These are phyloP conservation scores for Onchidella celtica DNA, from an alignment of 2,888 invertebrate species.

Conservation along the genomic window DNA sequence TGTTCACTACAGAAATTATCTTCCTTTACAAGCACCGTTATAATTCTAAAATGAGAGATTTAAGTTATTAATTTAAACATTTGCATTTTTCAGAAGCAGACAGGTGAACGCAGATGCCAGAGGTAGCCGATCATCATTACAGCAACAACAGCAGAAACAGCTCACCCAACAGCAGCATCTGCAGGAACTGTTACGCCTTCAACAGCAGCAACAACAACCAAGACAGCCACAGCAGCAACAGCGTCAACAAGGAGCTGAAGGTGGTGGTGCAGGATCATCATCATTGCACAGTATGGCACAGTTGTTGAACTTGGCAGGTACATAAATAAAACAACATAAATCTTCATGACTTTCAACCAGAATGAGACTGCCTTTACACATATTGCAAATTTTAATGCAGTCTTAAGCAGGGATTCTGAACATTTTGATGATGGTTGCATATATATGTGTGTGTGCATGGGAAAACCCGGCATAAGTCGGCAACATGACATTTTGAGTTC, in stretches of 20 bases:
- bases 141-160: slow-evolving; percentile 17
- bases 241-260: neutral
- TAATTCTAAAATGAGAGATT: too few relatives aligned
- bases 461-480: too few relatives aligned
- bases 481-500: too few relatives aligned
- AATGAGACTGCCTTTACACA: too few relatives aligned
- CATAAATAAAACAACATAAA: neutral
- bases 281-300: slow-evolving; percentile 39
- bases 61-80: too few relatives aligned
- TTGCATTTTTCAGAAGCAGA: slow-evolving; percentile 24
- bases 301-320: slow-evolving; percentile 45
- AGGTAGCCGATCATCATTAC: slow-evolving; percentile 1
- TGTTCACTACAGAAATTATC: too few relatives aligned
- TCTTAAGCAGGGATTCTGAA: too few relatives aligned
- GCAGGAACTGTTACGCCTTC: slow-evolving; percentile 16
- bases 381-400: too few relatives aligned
- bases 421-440: too few relatives aligned
- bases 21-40: too few relatives aligned
- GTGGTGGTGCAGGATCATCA: slow-evolving; percentile 8
- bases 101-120: slow-evolving; percentile 8
- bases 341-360: too few relatives aligned
- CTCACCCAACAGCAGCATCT: slow-evolving; percentile 21
- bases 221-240: slow-evolving; percentile 31
- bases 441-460: too few relatives aligned
- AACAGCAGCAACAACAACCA: slow-evolving; percentile 14